Conservation (phyloP, 23 tunicate species). For the Ascidia mentula region DNA sequence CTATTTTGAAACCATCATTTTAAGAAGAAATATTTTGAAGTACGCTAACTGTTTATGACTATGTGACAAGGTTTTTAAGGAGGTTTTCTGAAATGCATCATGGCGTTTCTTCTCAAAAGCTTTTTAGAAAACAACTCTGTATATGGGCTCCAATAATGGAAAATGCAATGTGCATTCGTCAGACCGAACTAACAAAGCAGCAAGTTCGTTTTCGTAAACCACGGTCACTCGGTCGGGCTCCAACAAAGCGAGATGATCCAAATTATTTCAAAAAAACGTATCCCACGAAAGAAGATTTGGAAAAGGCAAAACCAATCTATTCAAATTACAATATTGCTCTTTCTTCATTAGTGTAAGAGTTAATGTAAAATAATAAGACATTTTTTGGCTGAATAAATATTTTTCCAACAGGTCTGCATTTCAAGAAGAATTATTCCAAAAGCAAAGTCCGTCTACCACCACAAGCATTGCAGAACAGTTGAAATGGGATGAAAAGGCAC, state of each 20-base stretch:
- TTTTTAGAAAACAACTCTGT: no score
- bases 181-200: background rate
- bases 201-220: slow-evolving; percentile 54
- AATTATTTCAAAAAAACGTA: slow-evolving; percentile 35
- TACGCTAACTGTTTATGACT: no score
- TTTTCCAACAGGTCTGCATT: slow-evolving; percentile 44
- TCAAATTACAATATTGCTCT: slow-evolving; percentile 18
- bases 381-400: no score
- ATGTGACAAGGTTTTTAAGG: no score
- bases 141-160: no score
- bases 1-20: no score
- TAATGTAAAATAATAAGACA: no score
- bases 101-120: no score
- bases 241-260: slow-evolving; percentile 29
- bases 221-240: slow-evolving; percentile 34
- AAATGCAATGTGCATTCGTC: background rate
- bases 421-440: slow-evolving; percentile 40
- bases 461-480: background rate
- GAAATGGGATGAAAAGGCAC: slow-evolving; percentile 44
- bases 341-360: slow-evolving; percentile 36
- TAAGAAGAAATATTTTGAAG: no score
- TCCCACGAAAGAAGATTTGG: slow-evolving; percentile 40
- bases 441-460: background rate
- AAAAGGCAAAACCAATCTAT: slow-evolving; percentile 10
- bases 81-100: no score